Evolutionary conservation across 2,888 invertebrate genomes (phyloP).

Genomic region (Caenorhabditis sulstoni): DNA sequence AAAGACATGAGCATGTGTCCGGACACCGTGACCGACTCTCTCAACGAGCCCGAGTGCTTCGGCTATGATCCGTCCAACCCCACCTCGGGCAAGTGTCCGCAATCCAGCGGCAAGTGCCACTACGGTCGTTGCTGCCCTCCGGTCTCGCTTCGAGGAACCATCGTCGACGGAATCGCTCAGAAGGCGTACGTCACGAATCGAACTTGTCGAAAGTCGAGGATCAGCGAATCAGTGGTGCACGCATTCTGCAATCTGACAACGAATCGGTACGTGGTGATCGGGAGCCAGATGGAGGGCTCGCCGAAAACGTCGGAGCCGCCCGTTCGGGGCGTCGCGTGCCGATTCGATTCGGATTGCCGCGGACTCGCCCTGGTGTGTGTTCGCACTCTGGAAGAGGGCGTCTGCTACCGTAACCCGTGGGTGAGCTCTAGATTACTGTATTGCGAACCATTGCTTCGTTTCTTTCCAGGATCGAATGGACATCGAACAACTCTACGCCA

Average conservation of each 20-base stretch:
- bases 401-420: constrained; percentile 11
- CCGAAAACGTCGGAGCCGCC: neutral
- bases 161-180: neutral
- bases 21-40: constrained; percentile 17
- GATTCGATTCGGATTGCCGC: neutral
- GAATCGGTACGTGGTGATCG: constrained; percentile 1
- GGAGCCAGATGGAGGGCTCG: constrained; percentile 11
- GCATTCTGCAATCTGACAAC: neutral
- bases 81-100: neutral
- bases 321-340: neutral
- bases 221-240: neutral
- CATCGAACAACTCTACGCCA: too few relatives aligned
- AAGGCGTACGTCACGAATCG: constrained; percentile 8
- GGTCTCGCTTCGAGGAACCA: neutral
- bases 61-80: too few relatives aligned
- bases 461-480: too few relatives aligned
- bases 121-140: constrained; percentile 10
- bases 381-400: neutral
- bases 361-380: neutral
- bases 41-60: constrained; percentile 1
- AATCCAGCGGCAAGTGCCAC: neutral
- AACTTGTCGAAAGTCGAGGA: neutral
- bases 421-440: neutral
- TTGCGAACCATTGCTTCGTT: too few relatives aligned
- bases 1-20: too few relatives aligned